These are phyloP conservation scores for Anthopleura sola DNA, from an alignment of 64 coral and sea anemone genomes.

Conservation along the genomic window DNA sequence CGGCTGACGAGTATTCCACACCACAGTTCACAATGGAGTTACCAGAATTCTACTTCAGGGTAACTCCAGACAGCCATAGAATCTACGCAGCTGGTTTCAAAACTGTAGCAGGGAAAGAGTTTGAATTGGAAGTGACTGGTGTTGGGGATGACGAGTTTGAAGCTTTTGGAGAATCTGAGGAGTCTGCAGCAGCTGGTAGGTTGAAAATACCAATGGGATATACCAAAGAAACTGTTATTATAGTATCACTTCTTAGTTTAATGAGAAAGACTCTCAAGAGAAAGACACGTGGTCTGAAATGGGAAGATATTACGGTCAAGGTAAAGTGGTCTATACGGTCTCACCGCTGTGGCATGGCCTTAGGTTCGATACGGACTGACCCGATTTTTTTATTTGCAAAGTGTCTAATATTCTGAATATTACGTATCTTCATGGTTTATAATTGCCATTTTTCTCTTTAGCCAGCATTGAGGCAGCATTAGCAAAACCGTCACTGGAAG, in stretches of 20 bases:
- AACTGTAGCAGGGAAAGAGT: constrained; percentile 6
- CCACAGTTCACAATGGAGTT: constrained; percentile 34
- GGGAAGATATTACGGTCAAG: no score
- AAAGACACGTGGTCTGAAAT: no score
- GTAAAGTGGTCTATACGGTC: no score
- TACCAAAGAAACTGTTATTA: neutral
- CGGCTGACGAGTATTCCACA: constrained; percentile 22
- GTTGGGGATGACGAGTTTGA: neutral
- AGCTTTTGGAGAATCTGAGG: neutral
- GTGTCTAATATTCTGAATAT: neutral
- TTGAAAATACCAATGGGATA: neutral
- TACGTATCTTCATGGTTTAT: neutral
- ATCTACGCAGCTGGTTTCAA: constrained; percentile 42
- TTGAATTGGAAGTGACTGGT: constrained; percentile 18
- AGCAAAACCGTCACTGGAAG: neutral
- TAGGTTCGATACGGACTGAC: no score
- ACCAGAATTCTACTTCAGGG: constrained; percentile 33
- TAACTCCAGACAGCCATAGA: constrained; percentile 3
- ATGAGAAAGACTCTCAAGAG: no score
- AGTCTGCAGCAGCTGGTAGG: neutral
- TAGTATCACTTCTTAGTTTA: no score
- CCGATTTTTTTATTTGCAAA: no score
- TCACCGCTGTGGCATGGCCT: no score
- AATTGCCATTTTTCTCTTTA: neutral
- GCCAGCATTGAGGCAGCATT: neutral